Base-by-base conservation (phyloP, 1,140 invertebrate genomes). In the Tetramorium parvispinum region DNA sequence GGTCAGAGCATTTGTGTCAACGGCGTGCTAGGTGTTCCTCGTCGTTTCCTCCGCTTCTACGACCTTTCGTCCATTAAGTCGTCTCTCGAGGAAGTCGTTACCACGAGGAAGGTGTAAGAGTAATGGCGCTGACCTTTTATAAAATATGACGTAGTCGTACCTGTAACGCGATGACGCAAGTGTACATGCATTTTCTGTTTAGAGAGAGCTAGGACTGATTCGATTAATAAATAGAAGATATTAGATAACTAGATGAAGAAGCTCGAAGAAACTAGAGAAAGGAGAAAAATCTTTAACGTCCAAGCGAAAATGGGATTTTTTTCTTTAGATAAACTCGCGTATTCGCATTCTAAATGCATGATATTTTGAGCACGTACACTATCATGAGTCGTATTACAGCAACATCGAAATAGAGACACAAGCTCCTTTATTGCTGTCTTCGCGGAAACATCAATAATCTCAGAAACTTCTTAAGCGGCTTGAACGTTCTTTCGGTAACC, bases 381-480 rank as follows among this genome's bases (percentile, higher is more conserved):
- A 83, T 75, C 40, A 43, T 5, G n/a, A 40, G 71, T 82, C 40
- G 40, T 66, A 73, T 83, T 75, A 85, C 32, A 78, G 66, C 61
- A 55, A 77, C 24, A 10, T 61, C 16, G 68, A 63, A 68, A 89
- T 55, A 53, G 32, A 21, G 40, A 49, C 11, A 71, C n/a, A 10
- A 4, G 81, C 70, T 70, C 59, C 71, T 86, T 87, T 89, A 89
- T 86, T 27, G 40, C 71, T 66, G 46, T 43, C 57, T 57, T 24
- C 13, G 68, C 27, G 78, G 66, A 75, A 85, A 85, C 85, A 75
- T 89, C 88, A 89, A 89, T 90, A 89, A 89, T 85, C 77, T 68
- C 24, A 68, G 75, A 32, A 90, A 90, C n/a, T 89, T 89, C 16
- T 59, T 73, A 85, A 65, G 71, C 63, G 24, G 57, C 75, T 57